These are phyloP conservation scores for Paralichthys olivaceus DNA, from an alignment of 2,113 vertebrate genomes.

Conservation along the genomic window DNA sequence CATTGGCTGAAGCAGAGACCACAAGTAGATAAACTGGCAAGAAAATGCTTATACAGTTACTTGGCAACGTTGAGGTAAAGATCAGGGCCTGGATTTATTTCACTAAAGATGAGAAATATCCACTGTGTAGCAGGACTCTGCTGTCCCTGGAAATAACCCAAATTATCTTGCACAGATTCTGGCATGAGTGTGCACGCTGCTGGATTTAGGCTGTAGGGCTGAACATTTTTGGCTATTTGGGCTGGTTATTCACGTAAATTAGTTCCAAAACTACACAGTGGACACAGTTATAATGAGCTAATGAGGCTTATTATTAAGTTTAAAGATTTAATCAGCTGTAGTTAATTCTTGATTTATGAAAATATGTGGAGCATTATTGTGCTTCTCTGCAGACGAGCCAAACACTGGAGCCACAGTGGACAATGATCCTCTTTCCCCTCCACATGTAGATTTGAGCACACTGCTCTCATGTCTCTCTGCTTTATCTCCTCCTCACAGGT, in stretches of 20 bases:
- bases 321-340: conserved; percentile 29
- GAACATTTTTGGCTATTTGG: not conserved
- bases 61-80: not conserved
- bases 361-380: not conserved
- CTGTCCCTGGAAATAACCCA: not conserved
- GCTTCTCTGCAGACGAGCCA: not conserved
- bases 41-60: not conserved
- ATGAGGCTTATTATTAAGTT: conserved; percentile 47
- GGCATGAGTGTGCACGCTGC: conserved; percentile 5
- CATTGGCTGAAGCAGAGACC: not conserved
- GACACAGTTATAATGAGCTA: conserved; percentile 25
- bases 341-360: conserved; percentile 32
- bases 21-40: conserved; percentile 1
- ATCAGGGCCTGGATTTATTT: not conserved
- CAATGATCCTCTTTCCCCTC: not conserved
- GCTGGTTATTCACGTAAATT: conserved; percentile 22
- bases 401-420: not conserved
- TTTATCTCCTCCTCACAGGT: conserved; percentile 80
- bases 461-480: conserved; percentile 47
- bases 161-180: conserved; percentile 4
- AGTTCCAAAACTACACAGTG: conserved; percentile 30
- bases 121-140: not conserved
- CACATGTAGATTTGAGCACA: not conserved
- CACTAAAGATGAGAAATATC: not conserved
- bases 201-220: conserved; percentile 1